Base-by-base conservation (phyloP, 1,140 invertebrate genomes). In the Drosophila baimaii region DNA sequence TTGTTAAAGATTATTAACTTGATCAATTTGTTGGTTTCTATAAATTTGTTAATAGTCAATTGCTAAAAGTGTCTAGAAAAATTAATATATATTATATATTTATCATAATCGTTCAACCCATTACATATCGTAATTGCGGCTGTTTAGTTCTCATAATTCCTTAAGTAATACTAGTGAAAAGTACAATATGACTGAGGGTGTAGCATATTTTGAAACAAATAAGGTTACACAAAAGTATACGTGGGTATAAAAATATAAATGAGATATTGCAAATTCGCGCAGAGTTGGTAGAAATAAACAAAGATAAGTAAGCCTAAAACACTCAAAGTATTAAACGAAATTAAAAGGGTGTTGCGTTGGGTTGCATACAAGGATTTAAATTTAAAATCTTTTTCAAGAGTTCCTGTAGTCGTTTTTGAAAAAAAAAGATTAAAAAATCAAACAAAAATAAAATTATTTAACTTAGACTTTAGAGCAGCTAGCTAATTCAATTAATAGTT, bases 401-500 rank as follows among this genome's bases (percentile, higher is more conserved):
- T 77, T 81, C 69, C 74, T 81, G 81, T 81, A 73, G 33, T 74
- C 17, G 62, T 56, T 35, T 56, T 29, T 13, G n/a, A 59, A 52
- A 70, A 46, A 31, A 56, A 51, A 51, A 31, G 9, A 21, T 21
- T 39, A 17, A 31, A 31, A 21, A 54, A 54, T 44, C 56, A 44
- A 44, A 62, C 51, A 51, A 49, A 72, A 79, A 68, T 68, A 52
- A 52, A 65, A 57, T 37, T n/a, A 29, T 56, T 46, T 47, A 71
- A 49, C 52, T 75, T 65, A 76, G 17, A 56, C 21, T 47, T 65
- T 66, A 73, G 66, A 83, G 65, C 52, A 58, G 59, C 71, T 88
- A 88, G 49, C 76, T 79, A 88, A 86, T 82, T 79, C 44, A 88
- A 88, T 79, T 88, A 79, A 88, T 86, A 88, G 73, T 86, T 86